Conservation (phyloP, 1,140 invertebrate genomes). For the Drosophila nigrodunni region DNA sequence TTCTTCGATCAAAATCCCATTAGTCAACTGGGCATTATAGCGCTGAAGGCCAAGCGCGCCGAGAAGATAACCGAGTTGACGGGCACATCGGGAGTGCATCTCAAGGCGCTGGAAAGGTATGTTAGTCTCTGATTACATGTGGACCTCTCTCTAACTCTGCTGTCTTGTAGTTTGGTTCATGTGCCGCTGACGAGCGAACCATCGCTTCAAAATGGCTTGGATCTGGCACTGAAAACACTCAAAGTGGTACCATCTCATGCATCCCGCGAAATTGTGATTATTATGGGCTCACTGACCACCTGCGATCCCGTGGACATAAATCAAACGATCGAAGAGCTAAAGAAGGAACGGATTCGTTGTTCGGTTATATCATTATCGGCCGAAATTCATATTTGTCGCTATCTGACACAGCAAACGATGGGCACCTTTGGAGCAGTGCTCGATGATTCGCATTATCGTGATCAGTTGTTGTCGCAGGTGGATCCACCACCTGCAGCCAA, state of each 20-base stretch:
- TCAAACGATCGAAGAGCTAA: conserved; percentile 90
- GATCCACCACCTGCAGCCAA: conserved; percentile 94
- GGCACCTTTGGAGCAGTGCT: conserved; percentile 86
- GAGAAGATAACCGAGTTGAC: conserved; percentile 96
- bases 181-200: conserved; percentile 92
- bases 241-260: conserved; percentile 96
- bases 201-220: conserved; percentile 97
- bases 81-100: conserved; percentile 93
- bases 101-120: conserved; percentile 88
- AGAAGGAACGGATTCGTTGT: conserved; percentile 92
- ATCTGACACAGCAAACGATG: conserved; percentile 91
- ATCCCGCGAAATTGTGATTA: conserved; percentile 95
- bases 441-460: conserved; percentile 95
- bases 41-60: conserved; percentile 96
- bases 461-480: conserved; percentile 91
- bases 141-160: neutral
- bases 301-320: conserved; percentile 98
- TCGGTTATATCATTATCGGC: conserved; percentile 97
- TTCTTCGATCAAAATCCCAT: conserved; percentile 99
- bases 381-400: conserved; percentile 96
- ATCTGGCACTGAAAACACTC: conserved; percentile 94
- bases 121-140: neutral
- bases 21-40: conserved; percentile 97
- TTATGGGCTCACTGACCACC: conserved; percentile 97
- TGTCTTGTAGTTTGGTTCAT: conserved; percentile 85